Evolutionary conservation across 2,113 vertebrate genomes (phyloP).

Genomic region (Plestiodon gilberti): DNA sequence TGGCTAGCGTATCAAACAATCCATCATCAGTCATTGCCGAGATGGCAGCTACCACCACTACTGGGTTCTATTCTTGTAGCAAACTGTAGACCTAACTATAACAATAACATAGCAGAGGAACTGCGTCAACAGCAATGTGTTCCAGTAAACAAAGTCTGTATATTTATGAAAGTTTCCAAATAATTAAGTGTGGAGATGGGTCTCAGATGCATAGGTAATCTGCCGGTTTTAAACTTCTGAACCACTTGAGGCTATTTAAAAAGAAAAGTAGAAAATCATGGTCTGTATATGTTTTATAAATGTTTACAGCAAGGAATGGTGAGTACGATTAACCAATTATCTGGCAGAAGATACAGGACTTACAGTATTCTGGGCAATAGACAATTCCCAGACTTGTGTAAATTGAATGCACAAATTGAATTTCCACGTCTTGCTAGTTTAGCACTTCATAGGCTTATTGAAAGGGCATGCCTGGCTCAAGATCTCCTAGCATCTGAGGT

Average conservation of each 20-base stretch:
- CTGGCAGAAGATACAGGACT: not conserved
- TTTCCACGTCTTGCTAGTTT: not conserved
- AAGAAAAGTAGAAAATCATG: not conserved
- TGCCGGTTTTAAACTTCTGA: not conserved
- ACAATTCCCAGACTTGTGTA: not conserved
- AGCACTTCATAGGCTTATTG: not conserved
- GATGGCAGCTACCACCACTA: not conserved
- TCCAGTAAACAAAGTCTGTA: constrained; percentile 18
- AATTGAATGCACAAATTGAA: not conserved
- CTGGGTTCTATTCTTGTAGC: constrained; percentile 12
- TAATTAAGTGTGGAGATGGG: not conserved
- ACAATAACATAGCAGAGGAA: constrained; percentile 30
- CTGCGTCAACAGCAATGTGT: constrained; percentile 12
- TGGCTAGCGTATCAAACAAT: constrained; percentile 17
- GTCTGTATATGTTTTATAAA: not conserved
- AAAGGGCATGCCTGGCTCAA: no score
- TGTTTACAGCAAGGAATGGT: not conserved
- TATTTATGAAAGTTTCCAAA: not conserved
- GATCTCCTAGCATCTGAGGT: no score
- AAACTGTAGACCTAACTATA: not conserved
- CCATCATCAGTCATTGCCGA: not conserved
- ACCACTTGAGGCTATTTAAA: not conserved
- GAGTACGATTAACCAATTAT: not conserved
- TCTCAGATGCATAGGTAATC: not conserved
- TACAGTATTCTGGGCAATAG: not conserved